These are phyloP conservation scores for Torymus texanus DNA, from an alignment of 2,888 invertebrate species.

Conservation along the genomic window DNA sequence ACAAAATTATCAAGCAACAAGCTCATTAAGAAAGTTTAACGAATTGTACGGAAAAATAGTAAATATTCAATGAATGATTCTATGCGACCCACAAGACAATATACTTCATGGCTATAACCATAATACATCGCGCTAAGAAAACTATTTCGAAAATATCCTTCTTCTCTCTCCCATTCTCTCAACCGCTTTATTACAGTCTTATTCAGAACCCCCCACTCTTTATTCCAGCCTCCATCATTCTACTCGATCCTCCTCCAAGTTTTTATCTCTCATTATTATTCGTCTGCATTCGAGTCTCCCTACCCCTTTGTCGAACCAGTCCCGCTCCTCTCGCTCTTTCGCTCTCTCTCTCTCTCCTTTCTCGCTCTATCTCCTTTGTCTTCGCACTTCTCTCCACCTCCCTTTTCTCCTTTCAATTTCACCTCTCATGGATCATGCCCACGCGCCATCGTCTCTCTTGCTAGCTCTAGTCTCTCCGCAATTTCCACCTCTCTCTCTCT, in stretches of 20 bases:
- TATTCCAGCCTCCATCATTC: background rate
- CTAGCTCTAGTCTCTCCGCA: background rate
- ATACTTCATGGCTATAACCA: too few species aligned
- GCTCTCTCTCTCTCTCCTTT: slow-evolving; percentile 2
- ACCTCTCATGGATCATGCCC: background rate
- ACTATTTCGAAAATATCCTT: too few species aligned
- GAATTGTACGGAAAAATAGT: too few species aligned
- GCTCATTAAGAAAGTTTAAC: too few species aligned
- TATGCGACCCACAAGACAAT: too few species aligned
- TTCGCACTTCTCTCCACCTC: background rate
- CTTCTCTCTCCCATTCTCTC: too few species aligned
- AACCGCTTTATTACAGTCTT: background rate
- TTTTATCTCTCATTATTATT: slow-evolving; percentile 24
- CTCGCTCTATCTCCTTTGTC: slow-evolving; percentile 1
- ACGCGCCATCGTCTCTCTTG: background rate
- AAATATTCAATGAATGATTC: too few species aligned
- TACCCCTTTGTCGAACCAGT: too few species aligned
- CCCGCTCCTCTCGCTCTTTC: background rate
- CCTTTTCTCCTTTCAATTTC: slow-evolving; percentile 16
- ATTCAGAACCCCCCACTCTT: background rate
- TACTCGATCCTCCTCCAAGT: background rate
- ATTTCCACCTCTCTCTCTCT: slow-evolving; percentile 10
- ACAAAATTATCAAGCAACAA: too few species aligned
- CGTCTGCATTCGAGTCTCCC: background rate
- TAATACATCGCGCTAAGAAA: too few species aligned